These are phyloP conservation scores for Phenganax marumi DNA, from an alignment of 92 coral and sea anemone species.

Conservation along the genomic window DNA sequence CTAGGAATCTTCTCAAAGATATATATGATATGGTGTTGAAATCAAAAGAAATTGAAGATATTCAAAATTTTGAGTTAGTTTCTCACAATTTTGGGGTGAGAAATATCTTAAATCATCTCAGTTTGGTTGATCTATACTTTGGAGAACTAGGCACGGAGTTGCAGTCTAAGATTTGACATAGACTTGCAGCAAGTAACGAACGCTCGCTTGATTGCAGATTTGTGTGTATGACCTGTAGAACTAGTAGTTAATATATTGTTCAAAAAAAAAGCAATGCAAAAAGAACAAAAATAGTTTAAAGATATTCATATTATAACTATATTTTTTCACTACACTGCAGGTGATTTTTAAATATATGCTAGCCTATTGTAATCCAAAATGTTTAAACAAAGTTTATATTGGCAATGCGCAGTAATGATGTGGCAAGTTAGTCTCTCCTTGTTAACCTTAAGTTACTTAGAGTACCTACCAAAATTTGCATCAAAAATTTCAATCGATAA, in stretches of 20 bases:
- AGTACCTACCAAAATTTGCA: too few species aligned
- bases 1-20: conserved; percentile 37
- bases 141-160: conserved; percentile 42
- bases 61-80: conserved; percentile 42
- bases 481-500: too few species aligned
- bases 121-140: conserved; percentile 39
- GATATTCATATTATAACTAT: background rate
- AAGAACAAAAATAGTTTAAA: background rate
- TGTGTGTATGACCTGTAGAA: background rate
- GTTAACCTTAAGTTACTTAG: too few species aligned
- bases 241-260: background rate
- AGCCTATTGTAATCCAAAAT: too few species aligned
- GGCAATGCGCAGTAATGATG: too few species aligned
- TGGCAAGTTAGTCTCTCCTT: too few species aligned
- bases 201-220: background rate
- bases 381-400: too few species aligned
- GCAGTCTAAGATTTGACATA: conserved; percentile 20
- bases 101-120: conserved; percentile 39
- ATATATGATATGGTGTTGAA: conserved; percentile 45
- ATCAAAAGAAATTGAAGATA: conserved; percentile 43
- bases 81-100: conserved; percentile 43
- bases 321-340: too few species aligned
- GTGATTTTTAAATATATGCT: too few species aligned
- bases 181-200: background rate
- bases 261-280: background rate